phyloP scores from a whole-genome alignment of 2,113 vertebrate genomes.

The Ictalurus punctatus region DNA sequence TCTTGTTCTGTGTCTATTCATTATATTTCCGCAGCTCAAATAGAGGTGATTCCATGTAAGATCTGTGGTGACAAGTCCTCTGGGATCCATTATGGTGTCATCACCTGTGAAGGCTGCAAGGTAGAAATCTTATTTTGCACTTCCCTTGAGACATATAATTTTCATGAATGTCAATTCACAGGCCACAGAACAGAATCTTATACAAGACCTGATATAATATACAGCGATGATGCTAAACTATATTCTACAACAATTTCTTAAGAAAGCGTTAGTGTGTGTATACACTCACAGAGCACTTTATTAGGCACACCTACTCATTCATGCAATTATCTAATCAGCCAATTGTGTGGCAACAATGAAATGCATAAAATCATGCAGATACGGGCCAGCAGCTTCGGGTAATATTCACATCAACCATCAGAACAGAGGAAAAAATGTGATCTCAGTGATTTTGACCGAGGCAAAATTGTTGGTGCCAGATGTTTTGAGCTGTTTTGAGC shows the following conservation, averaged over 20 bases:
- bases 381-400: no score
- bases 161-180: neutral
- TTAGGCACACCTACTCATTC: no score
- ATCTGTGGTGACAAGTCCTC: conserved; percentile 94
- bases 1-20: conserved; percentile 7
- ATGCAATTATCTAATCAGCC: no score
- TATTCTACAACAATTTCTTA: neutral
- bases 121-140: conserved; percentile 56
- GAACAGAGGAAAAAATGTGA: no score
- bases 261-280: neutral
- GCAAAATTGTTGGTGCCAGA: no score
- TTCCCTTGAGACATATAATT: neutral
- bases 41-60: conserved; percentile 92
- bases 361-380: no score
- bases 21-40: conserved; percentile 78
- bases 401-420: no score
- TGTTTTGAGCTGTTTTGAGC: no score
- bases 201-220: neutral
- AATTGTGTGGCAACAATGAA: no score
- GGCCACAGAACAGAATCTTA: neutral
- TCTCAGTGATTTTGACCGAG: no score
- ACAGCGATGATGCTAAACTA: neutral
- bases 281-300: no score
- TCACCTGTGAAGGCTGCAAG: conserved; percentile 84
- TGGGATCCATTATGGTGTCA: conserved; percentile 91